Conservation (phyloP, 1,140 invertebrate genomes). For the Trinorchestia longiramus region DNA sequence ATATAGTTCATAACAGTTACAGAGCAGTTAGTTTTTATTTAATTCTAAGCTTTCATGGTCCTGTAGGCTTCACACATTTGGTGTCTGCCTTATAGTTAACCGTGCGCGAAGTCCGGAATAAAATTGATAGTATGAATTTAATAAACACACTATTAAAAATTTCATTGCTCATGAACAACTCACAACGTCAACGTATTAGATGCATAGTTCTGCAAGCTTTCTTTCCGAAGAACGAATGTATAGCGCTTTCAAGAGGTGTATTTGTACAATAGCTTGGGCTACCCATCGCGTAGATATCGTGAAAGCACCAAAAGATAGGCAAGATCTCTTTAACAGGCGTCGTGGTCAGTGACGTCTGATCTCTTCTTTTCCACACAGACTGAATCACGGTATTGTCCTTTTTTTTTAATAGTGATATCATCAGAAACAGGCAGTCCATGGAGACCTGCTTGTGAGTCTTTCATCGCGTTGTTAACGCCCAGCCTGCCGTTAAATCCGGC, state of each 20-base stretch:
- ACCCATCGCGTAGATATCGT: neutral
- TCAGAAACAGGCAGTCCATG: neutral
- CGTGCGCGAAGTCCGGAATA: too few relatives aligned
- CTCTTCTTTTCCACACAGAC: neutral
- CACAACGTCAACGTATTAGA: neutral
- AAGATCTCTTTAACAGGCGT: neutral
- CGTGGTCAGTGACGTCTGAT: neutral
- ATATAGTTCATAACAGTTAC: too few relatives aligned
- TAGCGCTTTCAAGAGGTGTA: neutral
- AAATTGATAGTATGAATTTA: too few relatives aligned
- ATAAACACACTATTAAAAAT: too few relatives aligned
- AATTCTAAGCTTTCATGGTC: too few relatives aligned
- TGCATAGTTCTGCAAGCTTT: neutral
- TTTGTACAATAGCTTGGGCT: neutral
- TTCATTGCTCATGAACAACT: too few relatives aligned
- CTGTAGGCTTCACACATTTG: too few relatives aligned
- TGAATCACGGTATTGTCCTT: neutral
- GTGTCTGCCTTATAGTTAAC: too few relatives aligned
- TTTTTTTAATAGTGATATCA: constrained; percentile 20
- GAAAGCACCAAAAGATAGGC: neutral
- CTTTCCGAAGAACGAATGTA: neutral
- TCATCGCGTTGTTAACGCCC: constrained; percentile 37
- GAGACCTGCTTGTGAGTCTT: neutral
- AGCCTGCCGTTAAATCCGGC: constrained; percentile 1
- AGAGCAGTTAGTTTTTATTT: too few relatives aligned